Percentiles rank a stretch among this genome's conserved stretches.
phyloP scores from a whole-genome alignment of 2,113 vertebrate genomes.

The Sclerurus mexicanus region DNA sequence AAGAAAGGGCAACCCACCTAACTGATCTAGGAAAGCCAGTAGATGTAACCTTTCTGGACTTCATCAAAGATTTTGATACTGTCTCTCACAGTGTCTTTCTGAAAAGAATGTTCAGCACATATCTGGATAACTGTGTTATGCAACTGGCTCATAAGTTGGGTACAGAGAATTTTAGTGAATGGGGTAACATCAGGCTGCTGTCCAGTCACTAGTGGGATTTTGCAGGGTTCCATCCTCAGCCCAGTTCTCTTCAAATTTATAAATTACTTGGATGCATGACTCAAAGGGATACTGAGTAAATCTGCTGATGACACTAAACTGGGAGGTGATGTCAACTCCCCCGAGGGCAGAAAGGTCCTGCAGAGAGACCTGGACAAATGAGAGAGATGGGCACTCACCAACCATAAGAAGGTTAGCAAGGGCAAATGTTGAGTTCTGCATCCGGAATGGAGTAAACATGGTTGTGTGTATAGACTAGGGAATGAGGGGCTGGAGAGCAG shows the following conservation, averaged over 20 bases:
- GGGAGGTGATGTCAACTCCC: fast-evolving
- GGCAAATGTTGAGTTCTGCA: not conserved
- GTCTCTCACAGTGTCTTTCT: not conserved
- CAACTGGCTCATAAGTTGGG: not conserved
- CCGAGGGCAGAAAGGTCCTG: fast-evolving
- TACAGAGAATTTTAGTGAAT: not conserved
- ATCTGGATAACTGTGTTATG: not conserved
- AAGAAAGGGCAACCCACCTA: fast-evolving
- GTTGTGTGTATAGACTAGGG: not conserved
- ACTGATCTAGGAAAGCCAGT: not conserved
- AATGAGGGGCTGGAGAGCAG: fast-evolving
- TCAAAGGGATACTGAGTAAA: not conserved
- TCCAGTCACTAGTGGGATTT: fast-evolving
- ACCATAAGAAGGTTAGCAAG: fast-evolving
- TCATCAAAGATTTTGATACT: not conserved
- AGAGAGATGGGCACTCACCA: not conserved
- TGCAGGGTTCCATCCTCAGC: fast-evolving
- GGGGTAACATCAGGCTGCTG: not conserved
- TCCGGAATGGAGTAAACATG: not conserved
- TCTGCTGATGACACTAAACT: not conserved
- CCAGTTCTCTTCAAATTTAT: not conserved
- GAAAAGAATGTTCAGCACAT: not conserved
- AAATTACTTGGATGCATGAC: not conserved
- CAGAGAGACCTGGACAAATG: not conserved
- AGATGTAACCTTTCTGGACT: not conserved